phyloP scores from a whole-genome alignment of 2,797 vertebrate genomes.

The Poeciliopsis presidionis region DNA sequence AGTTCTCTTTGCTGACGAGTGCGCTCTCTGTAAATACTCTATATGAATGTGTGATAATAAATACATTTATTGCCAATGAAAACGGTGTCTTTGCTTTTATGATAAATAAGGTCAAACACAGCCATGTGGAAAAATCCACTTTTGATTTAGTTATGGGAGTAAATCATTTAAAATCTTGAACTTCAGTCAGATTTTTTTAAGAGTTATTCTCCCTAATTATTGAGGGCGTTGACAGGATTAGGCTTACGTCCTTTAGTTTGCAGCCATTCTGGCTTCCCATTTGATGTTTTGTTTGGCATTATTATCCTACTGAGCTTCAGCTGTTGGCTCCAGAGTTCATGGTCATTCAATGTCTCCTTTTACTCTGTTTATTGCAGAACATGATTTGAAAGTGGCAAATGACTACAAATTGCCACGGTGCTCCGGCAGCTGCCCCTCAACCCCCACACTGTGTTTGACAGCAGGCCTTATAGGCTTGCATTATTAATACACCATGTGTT shows the following conservation, averaged over 20 bases:
- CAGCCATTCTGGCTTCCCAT: neutral
- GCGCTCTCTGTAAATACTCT: constrained; percentile 74
- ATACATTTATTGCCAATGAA: constrained; percentile 71
- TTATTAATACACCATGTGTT: neutral
- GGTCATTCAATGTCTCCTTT: neutral
- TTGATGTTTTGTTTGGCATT: neutral
- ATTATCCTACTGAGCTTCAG: neutral
- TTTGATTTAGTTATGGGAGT: neutral
- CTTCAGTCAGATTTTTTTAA: neutral
- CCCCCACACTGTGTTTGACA: no score
- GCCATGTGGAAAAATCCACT: neutral
- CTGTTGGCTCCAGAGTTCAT: neutral
- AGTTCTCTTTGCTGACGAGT: constrained; percentile 50
- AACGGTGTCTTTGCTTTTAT: constrained; percentile 1
- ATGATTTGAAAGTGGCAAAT: neutral
- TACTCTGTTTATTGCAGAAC: neutral
- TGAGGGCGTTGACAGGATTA: neutral
- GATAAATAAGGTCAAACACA: neutral
- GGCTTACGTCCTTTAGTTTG: neutral
- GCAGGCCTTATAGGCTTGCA: neutral
- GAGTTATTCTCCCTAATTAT: neutral
- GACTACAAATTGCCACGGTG: neutral
- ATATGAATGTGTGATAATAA: constrained; percentile 71
- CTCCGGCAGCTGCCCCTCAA: no score
- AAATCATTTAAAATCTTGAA: neutral